These are phyloP conservation scores for Ypsolopha sequella DNA, from an alignment of 2,888 invertebrate species.

Conservation along the genomic window DNA sequence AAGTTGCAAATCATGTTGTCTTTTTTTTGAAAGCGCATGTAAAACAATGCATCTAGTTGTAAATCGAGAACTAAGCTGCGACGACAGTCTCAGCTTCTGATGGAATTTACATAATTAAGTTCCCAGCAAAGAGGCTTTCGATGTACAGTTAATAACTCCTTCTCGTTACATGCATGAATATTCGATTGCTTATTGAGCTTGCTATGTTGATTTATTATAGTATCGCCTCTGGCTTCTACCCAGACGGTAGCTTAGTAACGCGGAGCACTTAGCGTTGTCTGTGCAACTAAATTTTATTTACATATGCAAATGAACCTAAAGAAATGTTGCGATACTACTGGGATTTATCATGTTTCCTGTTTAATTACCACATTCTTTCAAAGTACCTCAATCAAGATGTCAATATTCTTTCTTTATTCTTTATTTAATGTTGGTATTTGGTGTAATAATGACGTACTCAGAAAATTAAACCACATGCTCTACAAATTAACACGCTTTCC, in stretches of 20 bases:
- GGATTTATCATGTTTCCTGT: too few relatives aligned
- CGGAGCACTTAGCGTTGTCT: background rate
- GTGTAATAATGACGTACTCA: too few relatives aligned
- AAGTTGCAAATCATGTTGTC: background rate
- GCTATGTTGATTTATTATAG: slow-evolving; percentile 25
- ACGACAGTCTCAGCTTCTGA: background rate
- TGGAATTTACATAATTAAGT: slow-evolving; percentile 42
- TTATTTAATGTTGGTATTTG: too few relatives aligned
- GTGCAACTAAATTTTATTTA: background rate
- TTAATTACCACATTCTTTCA: too few relatives aligned
- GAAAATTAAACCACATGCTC: too few relatives aligned
- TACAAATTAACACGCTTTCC: too few relatives aligned
- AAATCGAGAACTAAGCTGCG: background rate
- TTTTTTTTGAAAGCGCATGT: background rate
- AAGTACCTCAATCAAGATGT: too few relatives aligned
- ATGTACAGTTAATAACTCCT: slow-evolving; percentile 30
- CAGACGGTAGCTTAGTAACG: background rate
- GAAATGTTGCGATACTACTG: background rate
- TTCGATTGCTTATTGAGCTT: slow-evolving; percentile 33
- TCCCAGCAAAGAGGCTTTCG: slow-evolving; percentile 16
- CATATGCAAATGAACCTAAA: background rate
- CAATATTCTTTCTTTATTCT: too few relatives aligned
- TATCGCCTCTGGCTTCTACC: slow-evolving; percentile 1
- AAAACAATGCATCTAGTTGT: background rate
- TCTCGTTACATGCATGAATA: slow-evolving; percentile 41